phyloP scores from a whole-genome alignment of 2,888 invertebrate species.

The Drosophila helvetica region DNA sequence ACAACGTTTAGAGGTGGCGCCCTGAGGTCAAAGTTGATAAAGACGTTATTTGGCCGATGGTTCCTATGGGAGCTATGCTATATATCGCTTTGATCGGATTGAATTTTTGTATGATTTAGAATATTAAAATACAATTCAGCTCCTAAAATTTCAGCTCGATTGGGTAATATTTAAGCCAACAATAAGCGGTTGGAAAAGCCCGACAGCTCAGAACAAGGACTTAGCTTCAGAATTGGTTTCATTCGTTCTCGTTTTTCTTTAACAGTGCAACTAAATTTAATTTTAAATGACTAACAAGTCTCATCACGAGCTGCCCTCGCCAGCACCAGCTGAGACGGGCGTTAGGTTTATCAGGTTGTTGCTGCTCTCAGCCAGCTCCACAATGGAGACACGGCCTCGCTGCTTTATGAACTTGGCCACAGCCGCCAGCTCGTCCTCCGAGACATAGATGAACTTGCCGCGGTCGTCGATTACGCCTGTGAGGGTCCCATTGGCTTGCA shows the following conservation, averaged over 20 bases:
- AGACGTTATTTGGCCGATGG: too few relatives aligned
- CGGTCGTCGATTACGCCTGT: slow-evolving; percentile 99
- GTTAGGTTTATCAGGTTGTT: slow-evolving; percentile 95
- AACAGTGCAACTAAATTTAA: slow-evolving; percentile 47
- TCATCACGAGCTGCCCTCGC: slow-evolving; percentile 45
- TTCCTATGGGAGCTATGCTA: too few relatives aligned
- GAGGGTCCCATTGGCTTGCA: slow-evolving; percentile 92
- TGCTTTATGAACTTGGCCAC: slow-evolving; percentile 98
- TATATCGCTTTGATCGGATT: too few relatives aligned
- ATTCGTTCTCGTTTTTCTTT: slow-evolving; percentile 32
- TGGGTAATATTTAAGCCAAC: too few relatives aligned
- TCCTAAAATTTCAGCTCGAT: too few relatives aligned
- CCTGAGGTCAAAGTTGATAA: too few relatives aligned
- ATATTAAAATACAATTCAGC: too few relatives aligned
- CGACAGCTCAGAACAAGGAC: neutral
- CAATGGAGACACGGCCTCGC: slow-evolving; percentile 96
- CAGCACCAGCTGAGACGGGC: slow-evolving; percentile 82
- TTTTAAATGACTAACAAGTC: slow-evolving; percentile 56
- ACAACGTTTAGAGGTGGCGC: too few relatives aligned
- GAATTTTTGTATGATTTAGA: too few relatives aligned
- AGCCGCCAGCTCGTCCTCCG: slow-evolving; percentile 93
- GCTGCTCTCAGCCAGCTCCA: slow-evolving; percentile 97
- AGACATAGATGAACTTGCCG: slow-evolving; percentile 99
- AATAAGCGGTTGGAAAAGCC: too few relatives aligned
- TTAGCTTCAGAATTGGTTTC: neutral